Conservation (phyloP, 2,888 invertebrate species). For the Listrodromus nycthemerus region DNA sequence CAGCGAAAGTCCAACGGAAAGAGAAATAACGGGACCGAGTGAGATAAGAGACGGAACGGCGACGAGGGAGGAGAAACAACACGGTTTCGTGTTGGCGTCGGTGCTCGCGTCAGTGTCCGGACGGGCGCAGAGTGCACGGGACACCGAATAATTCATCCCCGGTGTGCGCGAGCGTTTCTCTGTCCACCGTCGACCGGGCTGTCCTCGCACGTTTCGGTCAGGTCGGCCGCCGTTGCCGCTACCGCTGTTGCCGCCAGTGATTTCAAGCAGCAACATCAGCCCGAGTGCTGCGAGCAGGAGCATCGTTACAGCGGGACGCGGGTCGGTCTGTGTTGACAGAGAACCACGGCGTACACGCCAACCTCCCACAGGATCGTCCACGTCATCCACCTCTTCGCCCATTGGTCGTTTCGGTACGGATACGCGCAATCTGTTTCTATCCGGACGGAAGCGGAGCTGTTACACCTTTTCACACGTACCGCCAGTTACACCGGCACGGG, state of each 20-base stretch:
- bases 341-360: not conserved
- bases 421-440: not conserved
- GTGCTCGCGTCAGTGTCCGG: slow-evolving; percentile 65
- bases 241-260: slow-evolving; percentile 7
- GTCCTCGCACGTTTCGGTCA: slow-evolving; percentile 33
- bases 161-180: slow-evolving; percentile 34
- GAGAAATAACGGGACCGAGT: slow-evolving; percentile 60
- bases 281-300: not conserved
- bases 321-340: not conserved
- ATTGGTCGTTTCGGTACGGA: not conserved
- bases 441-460: not conserved
- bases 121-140: slow-evolving; percentile 79
- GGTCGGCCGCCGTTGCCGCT: slow-evolving; percentile 5
- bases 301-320: not conserved
- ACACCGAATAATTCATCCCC: slow-evolving; percentile 83
- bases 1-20: slow-evolving; percentile 17
- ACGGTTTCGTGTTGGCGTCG: slow-evolving; percentile 68
- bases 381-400: not conserved
- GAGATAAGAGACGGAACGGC: slow-evolving; percentile 38
- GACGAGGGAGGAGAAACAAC: slow-evolving; percentile 44
- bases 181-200: slow-evolving; percentile 50
- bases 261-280: not conserved
- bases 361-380: not conserved
- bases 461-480: not conserved
- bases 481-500: not conserved